Percentiles rank a stretch among this genome's conserved stretches.
Conservation (phyloP, 2,797 vertebrate species). For the Oceanodroma leucorhoa region DNA sequence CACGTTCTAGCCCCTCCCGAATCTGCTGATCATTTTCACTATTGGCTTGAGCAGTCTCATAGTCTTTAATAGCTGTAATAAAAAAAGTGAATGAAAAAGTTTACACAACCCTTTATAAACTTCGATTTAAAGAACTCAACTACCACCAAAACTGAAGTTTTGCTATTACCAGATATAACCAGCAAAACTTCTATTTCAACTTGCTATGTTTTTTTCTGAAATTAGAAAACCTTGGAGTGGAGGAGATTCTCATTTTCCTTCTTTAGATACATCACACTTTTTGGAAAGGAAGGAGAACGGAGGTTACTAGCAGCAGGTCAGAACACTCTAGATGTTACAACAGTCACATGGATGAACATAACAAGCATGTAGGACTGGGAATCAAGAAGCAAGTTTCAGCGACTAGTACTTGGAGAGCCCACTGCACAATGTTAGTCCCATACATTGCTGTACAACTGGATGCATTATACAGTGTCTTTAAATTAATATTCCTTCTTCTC, state of each 20-base stretch:
- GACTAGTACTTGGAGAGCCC: neutral
- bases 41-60: slow-evolving; percentile 87
- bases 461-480: neutral
- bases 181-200: neutral
- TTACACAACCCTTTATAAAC: neutral
- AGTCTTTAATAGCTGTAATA: slow-evolving; percentile 89
- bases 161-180: neutral
- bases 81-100: neutral
- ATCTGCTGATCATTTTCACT: slow-evolving; percentile 92
- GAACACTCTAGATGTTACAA: neutral
- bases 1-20: slow-evolving; percentile 92
- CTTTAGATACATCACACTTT: neutral
- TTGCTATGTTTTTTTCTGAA: neutral
- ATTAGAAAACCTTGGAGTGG: neutral
- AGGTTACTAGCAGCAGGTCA: neutral
- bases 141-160: neutral
- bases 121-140: neutral
- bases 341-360: neutral
- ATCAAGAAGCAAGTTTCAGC: neutral
- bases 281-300: neutral
- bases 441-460: neutral
- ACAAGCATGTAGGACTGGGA: neutral
- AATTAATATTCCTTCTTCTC: neutral
- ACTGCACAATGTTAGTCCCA: neutral
- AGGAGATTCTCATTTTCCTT: neutral